Conservation (phyloP, 2,113 vertebrate species). For the Rutilus rutilus region DNA sequence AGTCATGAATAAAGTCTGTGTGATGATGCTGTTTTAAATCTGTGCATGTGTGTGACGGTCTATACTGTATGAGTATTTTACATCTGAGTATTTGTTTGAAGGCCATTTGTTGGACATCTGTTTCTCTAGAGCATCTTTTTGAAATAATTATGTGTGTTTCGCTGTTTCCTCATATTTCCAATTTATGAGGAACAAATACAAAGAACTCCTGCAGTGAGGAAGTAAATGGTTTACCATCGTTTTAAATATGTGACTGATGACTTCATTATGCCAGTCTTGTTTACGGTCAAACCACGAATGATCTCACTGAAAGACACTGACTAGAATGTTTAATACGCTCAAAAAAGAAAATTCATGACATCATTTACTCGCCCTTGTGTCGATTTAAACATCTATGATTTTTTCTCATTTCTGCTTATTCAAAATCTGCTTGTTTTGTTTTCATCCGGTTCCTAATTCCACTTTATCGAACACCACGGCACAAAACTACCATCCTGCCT, state of each 20-base stretch:
- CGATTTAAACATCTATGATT: not conserved
- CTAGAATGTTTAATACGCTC: not conserved
- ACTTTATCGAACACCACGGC: constrained; percentile 11
- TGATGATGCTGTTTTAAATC: too few relatives aligned
- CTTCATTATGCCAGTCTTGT: too few relatives aligned
- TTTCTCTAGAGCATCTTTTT: not conserved
- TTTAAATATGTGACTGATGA: not conserved
- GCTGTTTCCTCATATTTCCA: constrained; percentile 7
- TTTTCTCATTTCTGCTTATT: not conserved
- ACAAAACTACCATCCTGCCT: not conserved
- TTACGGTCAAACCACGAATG: not conserved
- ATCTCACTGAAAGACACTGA: not conserved
- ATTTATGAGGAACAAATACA: constrained; percentile 4
- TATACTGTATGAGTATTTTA: too few relatives aligned
- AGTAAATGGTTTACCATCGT: not conserved
- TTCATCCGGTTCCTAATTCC: constrained; percentile 8
- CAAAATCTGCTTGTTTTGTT: not conserved
- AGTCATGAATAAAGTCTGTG: too few relatives aligned
- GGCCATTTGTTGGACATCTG: not conserved
- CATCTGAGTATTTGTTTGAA: not conserved
- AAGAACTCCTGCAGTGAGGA: not conserved
- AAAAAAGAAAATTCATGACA: not conserved
- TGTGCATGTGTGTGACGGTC: too few relatives aligned
- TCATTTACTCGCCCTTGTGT: not conserved
- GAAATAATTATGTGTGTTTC: constrained; percentile 1